Percentiles rank a stretch among this genome's conserved stretches.
Conservation (phyloP, 2,888 invertebrate genomes). For the Coelogynopora nodosa region DNA sequence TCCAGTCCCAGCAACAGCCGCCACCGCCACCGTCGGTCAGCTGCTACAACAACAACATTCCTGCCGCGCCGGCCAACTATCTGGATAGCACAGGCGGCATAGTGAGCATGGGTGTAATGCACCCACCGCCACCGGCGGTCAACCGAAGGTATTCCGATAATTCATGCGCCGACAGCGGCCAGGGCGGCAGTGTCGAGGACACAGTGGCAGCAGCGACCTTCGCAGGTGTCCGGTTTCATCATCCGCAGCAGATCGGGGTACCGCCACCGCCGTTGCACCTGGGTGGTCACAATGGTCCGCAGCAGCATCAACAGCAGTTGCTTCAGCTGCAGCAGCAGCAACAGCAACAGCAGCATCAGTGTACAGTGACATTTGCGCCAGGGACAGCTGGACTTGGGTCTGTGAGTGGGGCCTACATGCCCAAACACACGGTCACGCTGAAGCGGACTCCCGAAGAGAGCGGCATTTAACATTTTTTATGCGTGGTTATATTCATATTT, state of each 20-base stretch:
- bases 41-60: neutral
- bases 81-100: neutral
- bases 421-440: conserved; percentile 1
- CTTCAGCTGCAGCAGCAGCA: neutral
- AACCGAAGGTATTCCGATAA: neutral
- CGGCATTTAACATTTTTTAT: neutral
- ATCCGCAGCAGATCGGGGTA: neutral
- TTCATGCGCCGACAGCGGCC: neutral
- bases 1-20: neutral
- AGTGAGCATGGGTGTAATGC: neutral
- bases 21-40: neutral
- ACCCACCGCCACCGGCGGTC: neutral
- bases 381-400: neutral
- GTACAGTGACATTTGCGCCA: neutral
- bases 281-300: neutral
- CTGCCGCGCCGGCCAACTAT: neutral
- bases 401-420: conserved; percentile 3
- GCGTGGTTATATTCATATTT: too few species aligned
- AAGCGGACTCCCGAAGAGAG: conserved; percentile 2
- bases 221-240: neutral
- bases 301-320: neutral
- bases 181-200: neutral
- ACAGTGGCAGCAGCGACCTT: neutral
- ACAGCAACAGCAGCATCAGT: neutral
- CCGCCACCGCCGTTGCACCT: too few species aligned